Evolutionary conservation across 1,140 invertebrate species (phyloP).

Genomic region (Anthonomus grandis): DNA sequence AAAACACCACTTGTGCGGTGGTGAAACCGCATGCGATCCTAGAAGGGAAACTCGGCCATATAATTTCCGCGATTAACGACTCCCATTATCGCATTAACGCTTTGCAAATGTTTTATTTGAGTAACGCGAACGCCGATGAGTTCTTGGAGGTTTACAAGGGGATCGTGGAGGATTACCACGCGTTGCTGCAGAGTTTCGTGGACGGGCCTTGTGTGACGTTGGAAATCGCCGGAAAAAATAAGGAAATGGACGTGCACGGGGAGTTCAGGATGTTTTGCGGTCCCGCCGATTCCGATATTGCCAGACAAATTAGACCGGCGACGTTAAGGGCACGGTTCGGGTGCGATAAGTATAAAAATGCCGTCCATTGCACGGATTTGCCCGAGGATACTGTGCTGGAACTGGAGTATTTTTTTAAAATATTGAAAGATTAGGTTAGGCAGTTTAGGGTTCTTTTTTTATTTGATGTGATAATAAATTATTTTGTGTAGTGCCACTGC

Average conservation of each 20-base stretch:
- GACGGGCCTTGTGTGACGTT: conserved; percentile 81
- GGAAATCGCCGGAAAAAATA: conserved; percentile 70
- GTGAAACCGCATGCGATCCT: conserved; percentile 89
- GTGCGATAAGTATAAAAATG: conserved; percentile 78
- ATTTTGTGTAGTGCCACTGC: neutral
- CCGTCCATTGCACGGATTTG: conserved; percentile 90
- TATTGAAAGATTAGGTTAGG: conserved; percentile 45
- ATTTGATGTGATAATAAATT: no score
- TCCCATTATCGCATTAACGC: conserved; percentile 75
- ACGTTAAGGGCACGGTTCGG: conserved; percentile 84
- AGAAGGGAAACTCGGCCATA: conserved; percentile 66
- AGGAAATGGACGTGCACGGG: conserved; percentile 57
- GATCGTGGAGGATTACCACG: conserved; percentile 79
- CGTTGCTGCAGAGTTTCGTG: conserved; percentile 44
- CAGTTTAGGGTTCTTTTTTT: no score
- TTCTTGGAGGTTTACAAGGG: conserved; percentile 93
- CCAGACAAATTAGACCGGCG: conserved; percentile 74
- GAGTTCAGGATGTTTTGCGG: conserved; percentile 84
- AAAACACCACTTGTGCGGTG: conserved; percentile 77
- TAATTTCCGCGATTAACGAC: conserved; percentile 71
- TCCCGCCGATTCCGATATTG: conserved; percentile 85
- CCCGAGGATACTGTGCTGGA: conserved; percentile 82
- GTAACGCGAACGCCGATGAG: conserved; percentile 78
- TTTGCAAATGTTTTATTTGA: conserved; percentile 74
- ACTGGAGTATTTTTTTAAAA: conserved; percentile 78